These are phyloP conservation scores for Batillaria attramentaria DNA, from an alignment of 1,140 invertebrate genomes.

Conservation along the genomic window DNA sequence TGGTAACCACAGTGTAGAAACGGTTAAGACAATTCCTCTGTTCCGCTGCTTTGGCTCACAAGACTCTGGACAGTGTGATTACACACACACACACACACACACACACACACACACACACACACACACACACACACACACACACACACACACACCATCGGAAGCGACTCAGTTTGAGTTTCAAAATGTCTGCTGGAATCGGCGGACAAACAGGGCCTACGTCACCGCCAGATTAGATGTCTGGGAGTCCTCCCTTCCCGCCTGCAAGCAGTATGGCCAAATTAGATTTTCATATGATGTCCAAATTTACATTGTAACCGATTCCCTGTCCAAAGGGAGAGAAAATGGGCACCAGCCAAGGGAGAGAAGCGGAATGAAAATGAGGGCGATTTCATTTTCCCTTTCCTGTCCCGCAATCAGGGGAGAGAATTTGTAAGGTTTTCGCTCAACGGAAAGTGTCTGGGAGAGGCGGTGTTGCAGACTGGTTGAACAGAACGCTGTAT, in stretches of 20 bases:
- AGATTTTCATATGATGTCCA: conserved; percentile 37
- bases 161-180: background rate
- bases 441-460: no score
- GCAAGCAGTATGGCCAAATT: conserved; percentile 22
- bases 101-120: background rate
- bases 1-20: no score
- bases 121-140: background rate
- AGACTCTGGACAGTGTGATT: no score
- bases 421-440: conserved; percentile 23
- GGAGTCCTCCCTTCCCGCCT: background rate
- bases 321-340: background rate
- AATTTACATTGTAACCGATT: conserved; percentile 37
- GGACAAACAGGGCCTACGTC: background rate
- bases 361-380: conserved; percentile 21
- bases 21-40: no score
- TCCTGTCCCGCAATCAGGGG: conserved; percentile 16
- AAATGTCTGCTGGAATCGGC: conserved; percentile 9
- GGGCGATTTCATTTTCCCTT: conserved; percentile 26
- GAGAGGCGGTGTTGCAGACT: no score
- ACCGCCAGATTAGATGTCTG: conserved; percentile 21
- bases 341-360: background rate
- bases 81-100: background rate
- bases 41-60: no score
- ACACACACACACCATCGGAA: background rate
- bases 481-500: no score